Percentiles rank a stretch among this genome's conserved stretches.
These are phyloP conservation scores for Halcyon badia DNA, from an alignment of 2,797 vertebrate genomes.

Conservation along the genomic window DNA sequence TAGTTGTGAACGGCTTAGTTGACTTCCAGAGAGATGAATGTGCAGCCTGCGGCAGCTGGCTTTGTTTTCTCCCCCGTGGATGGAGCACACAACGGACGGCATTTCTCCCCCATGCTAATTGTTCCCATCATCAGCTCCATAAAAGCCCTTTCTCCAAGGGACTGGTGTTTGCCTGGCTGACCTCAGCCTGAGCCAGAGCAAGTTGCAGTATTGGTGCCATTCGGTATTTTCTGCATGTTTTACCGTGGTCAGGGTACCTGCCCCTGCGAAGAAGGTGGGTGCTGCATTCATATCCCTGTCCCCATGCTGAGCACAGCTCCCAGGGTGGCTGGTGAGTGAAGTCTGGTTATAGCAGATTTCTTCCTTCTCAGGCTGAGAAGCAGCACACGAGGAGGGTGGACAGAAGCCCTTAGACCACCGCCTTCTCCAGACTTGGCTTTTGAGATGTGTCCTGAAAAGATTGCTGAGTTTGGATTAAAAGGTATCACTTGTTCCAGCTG, in stretches of 20 bases:
- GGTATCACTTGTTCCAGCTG: not conserved
- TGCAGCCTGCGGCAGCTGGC: not conserved
- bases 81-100: not conserved
- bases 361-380: not conserved
- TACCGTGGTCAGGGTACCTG: too few relatives aligned
- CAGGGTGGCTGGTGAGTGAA: not conserved
- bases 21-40: not conserved
- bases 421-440: not conserved
- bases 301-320: not conserved
- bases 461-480: not conserved
- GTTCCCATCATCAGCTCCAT: not conserved
- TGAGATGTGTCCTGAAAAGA: not conserved
- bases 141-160: not conserved
- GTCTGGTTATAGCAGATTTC: not conserved
- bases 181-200: not conserved
- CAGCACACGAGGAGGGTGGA: accelerated
- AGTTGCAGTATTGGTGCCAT: not conserved
- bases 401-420: accelerated
- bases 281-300: not conserved
- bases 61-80: not conserved
- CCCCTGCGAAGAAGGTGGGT: not conserved
- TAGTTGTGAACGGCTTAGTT: not conserved
- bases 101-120: not conserved
- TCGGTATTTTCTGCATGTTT: not conserved
- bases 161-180: not conserved